Percentiles rank a stretch among this genome's conserved stretches.
These are phyloP conservation scores for Eudemis profundana DNA, from an alignment of 2,888 invertebrate species.

Conservation along the genomic window DNA sequence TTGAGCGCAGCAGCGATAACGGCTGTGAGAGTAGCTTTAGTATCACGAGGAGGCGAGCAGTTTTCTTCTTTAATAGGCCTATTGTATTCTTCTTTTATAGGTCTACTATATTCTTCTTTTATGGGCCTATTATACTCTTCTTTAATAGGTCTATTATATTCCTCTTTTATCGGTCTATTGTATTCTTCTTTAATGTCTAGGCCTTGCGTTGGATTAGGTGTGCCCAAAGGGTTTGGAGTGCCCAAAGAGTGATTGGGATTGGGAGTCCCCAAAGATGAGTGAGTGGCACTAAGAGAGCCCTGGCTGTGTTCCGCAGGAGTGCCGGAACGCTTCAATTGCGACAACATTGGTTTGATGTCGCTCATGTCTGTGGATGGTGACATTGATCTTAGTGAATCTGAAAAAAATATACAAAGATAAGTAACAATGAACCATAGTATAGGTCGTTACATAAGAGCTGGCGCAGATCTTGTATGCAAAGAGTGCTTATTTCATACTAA, in stretches of 20 bases:
- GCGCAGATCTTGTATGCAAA: no score
- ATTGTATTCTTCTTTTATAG: conserved; percentile 63
- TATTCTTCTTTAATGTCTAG: conserved; percentile 67
- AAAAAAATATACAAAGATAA: conserved; percentile 24
- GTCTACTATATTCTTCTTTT: conserved; percentile 31
- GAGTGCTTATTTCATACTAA: no score
- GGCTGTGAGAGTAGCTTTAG: conserved; percentile 65
- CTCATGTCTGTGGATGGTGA: conserved; percentile 71
- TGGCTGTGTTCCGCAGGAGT: conserved; percentile 77
- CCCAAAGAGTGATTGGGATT: conserved; percentile 75
- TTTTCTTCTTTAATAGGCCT: conserved; percentile 54
- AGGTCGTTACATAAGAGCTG: no score
- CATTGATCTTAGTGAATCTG: conserved; percentile 71
- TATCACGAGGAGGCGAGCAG: conserved; percentile 68
- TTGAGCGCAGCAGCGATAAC: conserved; percentile 77
- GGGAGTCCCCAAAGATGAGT: conserved; percentile 75
- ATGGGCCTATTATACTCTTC: conserved; percentile 24
- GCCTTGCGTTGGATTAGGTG: conserved; percentile 68
- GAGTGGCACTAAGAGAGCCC: conserved; percentile 76
- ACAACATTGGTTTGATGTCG: conserved; percentile 77
- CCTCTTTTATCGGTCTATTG: conserved; percentile 24
- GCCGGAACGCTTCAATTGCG: conserved; percentile 76
- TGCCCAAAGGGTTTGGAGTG: conserved; percentile 73
- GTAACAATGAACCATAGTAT: background rate
- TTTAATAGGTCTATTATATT: conserved; percentile 37